phyloP scores from a whole-genome alignment of 2,888 invertebrate genomes.

The Clitarchus hookeri region DNA sequence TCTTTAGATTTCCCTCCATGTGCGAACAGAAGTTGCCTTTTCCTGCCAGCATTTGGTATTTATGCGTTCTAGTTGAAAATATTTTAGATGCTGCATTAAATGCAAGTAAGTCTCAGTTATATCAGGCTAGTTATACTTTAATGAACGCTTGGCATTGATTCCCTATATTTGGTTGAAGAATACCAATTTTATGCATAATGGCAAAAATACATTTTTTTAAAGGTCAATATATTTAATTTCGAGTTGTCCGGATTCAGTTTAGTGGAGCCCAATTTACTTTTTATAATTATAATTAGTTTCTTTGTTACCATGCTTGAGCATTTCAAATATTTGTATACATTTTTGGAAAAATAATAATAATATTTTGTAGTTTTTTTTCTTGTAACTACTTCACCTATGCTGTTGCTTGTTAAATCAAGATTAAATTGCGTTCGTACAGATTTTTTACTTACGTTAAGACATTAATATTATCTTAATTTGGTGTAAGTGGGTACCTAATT shows the following conservation, averaged over 20 bases:
- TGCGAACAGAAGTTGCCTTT: slow-evolving; percentile 2
- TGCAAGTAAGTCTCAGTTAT: neutral
- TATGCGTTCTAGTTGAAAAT: slow-evolving; percentile 5
- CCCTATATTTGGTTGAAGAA: neutral
- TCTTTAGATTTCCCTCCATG: slow-evolving; percentile 5
- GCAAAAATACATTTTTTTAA: no score
- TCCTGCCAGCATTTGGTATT: slow-evolving; percentile 11
- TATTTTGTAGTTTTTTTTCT: no score
- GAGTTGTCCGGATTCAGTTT: no score
- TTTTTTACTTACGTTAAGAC: neutral
- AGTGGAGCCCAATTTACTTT: no score
- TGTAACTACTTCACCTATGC: neutral
- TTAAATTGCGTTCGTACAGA: neutral
- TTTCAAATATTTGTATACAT: neutral
- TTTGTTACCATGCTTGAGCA: neutral
- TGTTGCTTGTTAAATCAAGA: neutral
- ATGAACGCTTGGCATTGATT: neutral
- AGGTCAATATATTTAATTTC: no score
- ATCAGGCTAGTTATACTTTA: neutral
- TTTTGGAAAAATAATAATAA: no score
- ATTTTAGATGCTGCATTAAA: slow-evolving; percentile 4
- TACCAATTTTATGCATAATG: neutral
- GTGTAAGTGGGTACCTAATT: neutral
- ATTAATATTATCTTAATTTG: neutral
- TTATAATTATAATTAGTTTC: no score